Base-by-base conservation (phyloP, 2,888 invertebrate genomes). In the Ophraella communa region DNA sequence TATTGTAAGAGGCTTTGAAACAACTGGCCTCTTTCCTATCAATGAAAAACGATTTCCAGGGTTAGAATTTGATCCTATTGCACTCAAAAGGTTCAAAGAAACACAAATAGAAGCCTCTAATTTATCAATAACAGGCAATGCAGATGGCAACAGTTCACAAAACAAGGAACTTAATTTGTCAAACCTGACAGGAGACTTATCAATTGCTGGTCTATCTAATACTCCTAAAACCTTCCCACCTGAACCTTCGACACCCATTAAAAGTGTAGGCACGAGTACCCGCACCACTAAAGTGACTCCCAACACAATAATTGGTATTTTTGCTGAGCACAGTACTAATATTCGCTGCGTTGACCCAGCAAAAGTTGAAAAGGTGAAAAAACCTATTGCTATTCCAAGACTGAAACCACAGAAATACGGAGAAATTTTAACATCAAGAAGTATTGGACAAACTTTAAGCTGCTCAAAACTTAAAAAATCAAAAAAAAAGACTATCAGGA, bases 1-100 rank as follows among this genome's bases (percentile, higher is more conserved):
- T 39, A 23, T 55, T 65, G 67, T 62, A 65, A 67, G 67, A 67
- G 58, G 47, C 60, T 66, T 66, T 60, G 64, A 53, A 53, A 49
- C 57, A 57, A 64, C 61, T 64, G 58, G 64, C 64, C 64, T 56
- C 64, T 60, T 67, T 35, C 17, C 10, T 35, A 14, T 10, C 66
- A 67, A 64, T 33, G 63, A 11, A n/a, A 60, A 64, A 67, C 5
- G 39, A 42, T 17, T 33, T 51, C 47, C 49, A 33, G 33, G 10
- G 27, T 27, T 23, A n/a, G 47, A 47, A 47, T 47, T 47, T 47
- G 47, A 47, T 47, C 47, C 47, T 10, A 47, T 47, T 47, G 47
- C 47, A 5, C 47, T 47, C 47, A 47, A 47, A 47, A 47, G 47
- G 23, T 47, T 47, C 23, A 47, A 47, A 47, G 47, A 47, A 47